These are phyloP conservation scores for Geopemphigus sp. DNA, from an alignment of 1,140 invertebrate genomes.

Conservation along the genomic window DNA sequence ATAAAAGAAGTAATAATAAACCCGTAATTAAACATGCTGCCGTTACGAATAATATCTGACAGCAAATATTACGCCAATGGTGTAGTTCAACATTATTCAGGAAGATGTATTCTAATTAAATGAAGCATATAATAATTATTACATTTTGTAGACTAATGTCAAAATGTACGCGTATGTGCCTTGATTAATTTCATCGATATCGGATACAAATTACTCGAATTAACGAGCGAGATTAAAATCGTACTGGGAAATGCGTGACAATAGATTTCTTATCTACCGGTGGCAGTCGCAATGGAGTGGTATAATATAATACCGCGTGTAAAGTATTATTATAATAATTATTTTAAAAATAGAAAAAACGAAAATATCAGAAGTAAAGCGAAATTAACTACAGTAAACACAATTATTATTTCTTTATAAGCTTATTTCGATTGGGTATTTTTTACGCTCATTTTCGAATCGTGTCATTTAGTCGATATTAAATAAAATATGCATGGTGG, in stretches of 20 bases:
- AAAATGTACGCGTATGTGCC: no score
- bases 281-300: not conserved
- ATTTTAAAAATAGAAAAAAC: not conserved
- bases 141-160: no score
- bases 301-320: not conserved
- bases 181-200: not conserved
- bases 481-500: no score
- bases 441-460: not conserved
- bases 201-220: not conserved
- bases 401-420: constrained; percentile 16
- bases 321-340: not conserved
- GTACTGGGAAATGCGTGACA: constrained; percentile 3
- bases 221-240: not conserved
- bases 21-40: not conserved
- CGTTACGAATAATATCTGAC: no score
- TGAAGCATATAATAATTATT: no score
- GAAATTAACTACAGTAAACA: constrained; percentile 6
- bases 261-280: not conserved
- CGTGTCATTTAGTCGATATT: not conserved
- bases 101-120: no score
- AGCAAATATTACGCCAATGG: not conserved
- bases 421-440: not conserved
- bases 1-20: not conserved
- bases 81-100: not conserved
- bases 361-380: not conserved